phyloP scores from a whole-genome alignment of 1,140 invertebrate species.

The Camponotus vicinus region DNA sequence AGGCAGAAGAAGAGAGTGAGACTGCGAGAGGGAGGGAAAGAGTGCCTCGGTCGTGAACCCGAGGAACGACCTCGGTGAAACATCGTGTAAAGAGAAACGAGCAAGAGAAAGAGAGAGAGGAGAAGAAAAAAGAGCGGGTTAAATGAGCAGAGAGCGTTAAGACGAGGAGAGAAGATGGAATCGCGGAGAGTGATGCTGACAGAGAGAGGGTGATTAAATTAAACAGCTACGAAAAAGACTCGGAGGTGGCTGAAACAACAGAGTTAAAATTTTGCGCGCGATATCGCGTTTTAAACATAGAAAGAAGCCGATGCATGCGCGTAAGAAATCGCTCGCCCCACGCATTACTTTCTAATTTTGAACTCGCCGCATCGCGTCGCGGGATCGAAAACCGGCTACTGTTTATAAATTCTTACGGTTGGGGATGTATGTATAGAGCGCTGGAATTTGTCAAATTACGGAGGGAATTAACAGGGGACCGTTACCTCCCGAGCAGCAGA shows the following conservation, averaged over 20 bases:
- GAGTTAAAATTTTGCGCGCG: conserved; percentile 50
- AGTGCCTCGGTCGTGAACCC: conserved; percentile 81
- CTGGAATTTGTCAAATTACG: conserved; percentile 61
- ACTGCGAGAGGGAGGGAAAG: conserved; percentile 17
- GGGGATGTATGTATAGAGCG: background rate
- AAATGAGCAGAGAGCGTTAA: conserved; percentile 43
- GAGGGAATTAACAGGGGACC: background rate
- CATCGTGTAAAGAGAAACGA: conserved; percentile 54
- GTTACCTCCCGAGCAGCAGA: background rate
- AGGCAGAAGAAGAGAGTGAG: conserved; percentile 1
- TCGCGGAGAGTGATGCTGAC: background rate
- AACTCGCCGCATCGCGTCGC: conserved; percentile 26
- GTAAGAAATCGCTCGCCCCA: conserved; percentile 46
- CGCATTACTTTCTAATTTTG: conserved; percentile 73
- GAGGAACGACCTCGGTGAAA: conserved; percentile 76
- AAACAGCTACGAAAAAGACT: conserved; percentile 73
- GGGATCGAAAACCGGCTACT: conserved; percentile 16
- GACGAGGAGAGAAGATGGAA: background rate
- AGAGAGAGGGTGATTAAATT: conserved; percentile 71
- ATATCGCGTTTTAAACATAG: conserved; percentile 56
- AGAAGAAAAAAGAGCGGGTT: conserved; percentile 33
- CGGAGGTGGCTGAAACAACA: background rate
- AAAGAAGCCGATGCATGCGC: conserved; percentile 39
- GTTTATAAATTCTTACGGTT: conserved; percentile 64
- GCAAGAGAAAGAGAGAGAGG: background rate